phyloP scores from a whole-genome alignment of 2,797 vertebrate genomes.

The Ctenopoma kingsleyae region DNA sequence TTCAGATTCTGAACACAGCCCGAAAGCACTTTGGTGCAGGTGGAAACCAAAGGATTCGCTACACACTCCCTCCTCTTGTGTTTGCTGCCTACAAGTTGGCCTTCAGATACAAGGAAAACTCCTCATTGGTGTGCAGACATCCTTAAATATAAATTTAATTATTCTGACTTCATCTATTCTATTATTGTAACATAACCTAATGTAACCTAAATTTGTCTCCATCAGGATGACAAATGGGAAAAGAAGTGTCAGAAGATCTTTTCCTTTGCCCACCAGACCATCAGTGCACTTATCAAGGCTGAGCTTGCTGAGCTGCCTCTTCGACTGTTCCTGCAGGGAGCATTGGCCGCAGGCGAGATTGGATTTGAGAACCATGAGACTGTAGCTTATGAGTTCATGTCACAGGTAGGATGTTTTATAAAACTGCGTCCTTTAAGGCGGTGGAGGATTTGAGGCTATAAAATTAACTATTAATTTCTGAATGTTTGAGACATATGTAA shows the following conservation, averaged over 20 bases:
- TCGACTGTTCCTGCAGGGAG: conserved; percentile 96
- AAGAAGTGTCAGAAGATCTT: conserved; percentile 99
- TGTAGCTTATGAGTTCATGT: conserved; percentile 99
- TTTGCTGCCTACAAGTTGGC: conserved; percentile 97
- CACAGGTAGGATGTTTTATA: conserved; percentile 86
- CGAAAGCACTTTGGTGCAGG: conserved; percentile 98
- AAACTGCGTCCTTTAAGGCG: not conserved
- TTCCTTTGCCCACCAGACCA: conserved; percentile 98
- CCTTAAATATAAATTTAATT: too few relatives aligned
- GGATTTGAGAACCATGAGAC: conserved; percentile 99
- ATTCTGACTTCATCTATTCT: too few relatives aligned
- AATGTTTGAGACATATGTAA: too few relatives aligned
- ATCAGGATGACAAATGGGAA: conserved; percentile 98
- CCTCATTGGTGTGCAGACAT: conserved; percentile 84
- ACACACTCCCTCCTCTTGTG: conserved; percentile 94
- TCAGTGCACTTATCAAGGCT: conserved; percentile 97
- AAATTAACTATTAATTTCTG: too few relatives aligned
- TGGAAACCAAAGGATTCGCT: conserved; percentile 97
- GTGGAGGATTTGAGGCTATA: too few relatives aligned
- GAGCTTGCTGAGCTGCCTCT: conserved; percentile 96
- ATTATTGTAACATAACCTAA: too few relatives aligned
- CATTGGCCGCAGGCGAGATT: conserved; percentile 95
- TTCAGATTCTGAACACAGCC: conserved; percentile 95
- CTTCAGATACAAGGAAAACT: conserved; percentile 96
- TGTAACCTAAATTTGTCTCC: not conserved